phyloP scores from a whole-genome alignment of 1,140 invertebrate species.

The Acyrthosiphon pisum region DNA sequence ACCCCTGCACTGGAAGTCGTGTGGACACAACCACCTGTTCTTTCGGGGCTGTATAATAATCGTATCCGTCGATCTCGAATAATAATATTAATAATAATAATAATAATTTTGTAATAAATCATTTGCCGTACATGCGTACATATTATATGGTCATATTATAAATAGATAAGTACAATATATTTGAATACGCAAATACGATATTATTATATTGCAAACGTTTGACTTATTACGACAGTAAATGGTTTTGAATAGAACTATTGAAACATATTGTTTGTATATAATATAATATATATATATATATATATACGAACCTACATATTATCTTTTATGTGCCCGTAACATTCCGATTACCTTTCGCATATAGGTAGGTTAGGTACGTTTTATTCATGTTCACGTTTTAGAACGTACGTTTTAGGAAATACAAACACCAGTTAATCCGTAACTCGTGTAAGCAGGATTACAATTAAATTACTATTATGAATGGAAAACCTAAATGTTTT shows the following conservation, averaged over 20 bases:
- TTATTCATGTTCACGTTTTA: neutral
- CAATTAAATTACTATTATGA: neutral
- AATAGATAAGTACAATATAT: neutral
- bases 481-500: slow-evolving; percentile 8
- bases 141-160: neutral
- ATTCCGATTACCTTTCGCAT: neutral
- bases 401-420: neutral
- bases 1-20: neutral
- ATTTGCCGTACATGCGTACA: neutral
- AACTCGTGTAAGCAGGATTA: neutral
- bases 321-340: neutral
- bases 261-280: neutral
- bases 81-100: slow-evolving; percentile 6
- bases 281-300: neutral
- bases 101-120: slow-evolving; percentile 19
- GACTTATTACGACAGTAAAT: slow-evolving; percentile 4
- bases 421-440: neutral
- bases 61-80: neutral
- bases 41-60: neutral
- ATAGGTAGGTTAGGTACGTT: neutral
- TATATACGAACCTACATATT: neutral
- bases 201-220: slow-evolving; percentile 1
- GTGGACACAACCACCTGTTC: neutral
- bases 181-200: slow-evolving; percentile 1
- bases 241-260: neutral